Evolutionary conservation across 2,888 invertebrate genomes (phyloP), one percentile per base, ranked within the genome.

Genomic region (Prionchulus punctatus): DNA sequence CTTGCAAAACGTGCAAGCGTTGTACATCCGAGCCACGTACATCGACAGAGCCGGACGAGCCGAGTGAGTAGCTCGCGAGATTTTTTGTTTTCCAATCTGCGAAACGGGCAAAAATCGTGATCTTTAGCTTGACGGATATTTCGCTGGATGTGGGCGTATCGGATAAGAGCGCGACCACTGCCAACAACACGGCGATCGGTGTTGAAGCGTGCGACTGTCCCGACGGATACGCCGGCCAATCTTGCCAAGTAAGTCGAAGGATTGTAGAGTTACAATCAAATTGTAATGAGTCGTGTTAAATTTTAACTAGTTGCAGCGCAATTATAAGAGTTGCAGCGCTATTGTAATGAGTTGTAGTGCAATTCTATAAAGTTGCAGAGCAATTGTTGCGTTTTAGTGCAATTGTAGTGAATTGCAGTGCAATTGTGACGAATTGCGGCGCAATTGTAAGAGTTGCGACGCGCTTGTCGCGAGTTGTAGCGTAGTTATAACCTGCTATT

Each of bases 141-240:
- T 36, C 15, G 15, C 2, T 57, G 57, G 54, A 54, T 45, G 21
- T 27, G 52, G 36, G 27, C 2, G 30, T 43, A n/a, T 23, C n/a
- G 18, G 50, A 45, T 3, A 51, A 43, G 4, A 28, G 23, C 7
- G 12, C 54, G 18, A 3, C 21, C 3, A 12, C 36, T 3, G 3
- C 21, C 27, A 43, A 27, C 23, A 4, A 26, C 27, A 4, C 54
- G 3, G 48, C 87, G 0, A 79, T 79, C 30, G 85, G 88, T 0
- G 82, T 92, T 1, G 92, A 92, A 73, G 77, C 83, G 58, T 92
- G 92, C 71, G 79, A 80, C 50, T 92, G 92, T 68, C 85, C 88
- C 0, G 75, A 77, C 0, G 79, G 80, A 58, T 92, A 89, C 75
- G 80, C 82, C 60, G 85, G 87, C 0, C 79, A 82, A 0, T 94